Percentiles rank a stretch among this genome's conserved stretches.
Evolutionary conservation across 2,113 vertebrate genomes (phyloP).

Genomic region (Cnemophilus loriae): DNA sequence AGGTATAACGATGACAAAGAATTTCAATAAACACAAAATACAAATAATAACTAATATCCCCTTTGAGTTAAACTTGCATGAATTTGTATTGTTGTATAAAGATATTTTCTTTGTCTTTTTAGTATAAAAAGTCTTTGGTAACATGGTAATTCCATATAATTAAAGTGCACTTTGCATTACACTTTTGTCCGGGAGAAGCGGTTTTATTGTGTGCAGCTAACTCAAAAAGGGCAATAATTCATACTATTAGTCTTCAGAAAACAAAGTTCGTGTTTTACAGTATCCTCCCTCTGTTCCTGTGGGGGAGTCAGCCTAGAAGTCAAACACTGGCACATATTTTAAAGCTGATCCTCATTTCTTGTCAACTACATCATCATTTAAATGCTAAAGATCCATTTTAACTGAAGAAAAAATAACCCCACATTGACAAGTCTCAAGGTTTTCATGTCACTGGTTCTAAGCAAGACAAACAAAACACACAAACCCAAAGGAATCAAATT

Average conservation of each 20-base stretch:
- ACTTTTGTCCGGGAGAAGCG: background rate
- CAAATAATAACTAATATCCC: background rate
- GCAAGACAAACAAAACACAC: background rate
- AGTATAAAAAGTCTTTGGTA: background rate
- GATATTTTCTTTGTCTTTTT: background rate
- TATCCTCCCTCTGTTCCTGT: background rate
- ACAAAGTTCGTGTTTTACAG: conserved; percentile 4
- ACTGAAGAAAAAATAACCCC: background rate
- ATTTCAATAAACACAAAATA: background rate
- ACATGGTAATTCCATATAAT: background rate
- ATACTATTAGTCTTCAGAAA: conserved; percentile 15
- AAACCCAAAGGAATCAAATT: background rate
- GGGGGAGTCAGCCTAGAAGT: background rate
- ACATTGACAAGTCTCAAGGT: background rate
- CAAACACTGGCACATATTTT: background rate
- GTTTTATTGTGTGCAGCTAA: background rate
- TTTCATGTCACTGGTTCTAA: background rate
- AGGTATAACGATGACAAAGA: background rate
- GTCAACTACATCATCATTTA: background rate
- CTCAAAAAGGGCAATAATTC: background rate
- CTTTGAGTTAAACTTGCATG: background rate
- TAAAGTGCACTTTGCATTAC: background rate
- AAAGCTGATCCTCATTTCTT: background rate
- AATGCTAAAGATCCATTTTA: background rate
- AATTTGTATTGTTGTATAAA: background rate